These are phyloP conservation scores for Eumeta japonica DNA, from an alignment of 1,140 invertebrate species.

Conservation along the genomic window DNA sequence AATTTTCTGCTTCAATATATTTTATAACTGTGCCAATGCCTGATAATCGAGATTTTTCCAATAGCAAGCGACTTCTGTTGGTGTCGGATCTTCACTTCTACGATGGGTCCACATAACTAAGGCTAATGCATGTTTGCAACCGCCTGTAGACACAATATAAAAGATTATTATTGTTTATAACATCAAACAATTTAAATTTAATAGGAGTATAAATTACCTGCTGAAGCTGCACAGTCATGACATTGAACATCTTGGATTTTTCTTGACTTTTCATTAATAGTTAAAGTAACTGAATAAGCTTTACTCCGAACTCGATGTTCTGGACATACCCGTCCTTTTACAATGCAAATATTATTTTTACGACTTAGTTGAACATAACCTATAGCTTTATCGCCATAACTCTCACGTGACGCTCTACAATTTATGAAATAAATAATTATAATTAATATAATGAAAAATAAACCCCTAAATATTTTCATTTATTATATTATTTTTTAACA, in stretches of 20 bases:
- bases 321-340: too few relatives aligned
- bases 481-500: too few relatives aligned
- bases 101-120: slow-evolving; percentile 32
- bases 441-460: too few relatives aligned
- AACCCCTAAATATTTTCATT: too few relatives aligned
- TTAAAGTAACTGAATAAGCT: slow-evolving; percentile 1
- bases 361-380: too few relatives aligned
- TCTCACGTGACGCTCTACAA: too few relatives aligned
- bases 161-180: slow-evolving; percentile 1
- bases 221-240: slow-evolving; percentile 1
- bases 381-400: too few relatives aligned
- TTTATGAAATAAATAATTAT: too few relatives aligned
- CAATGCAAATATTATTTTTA: too few relatives aligned
- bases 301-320: too few relatives aligned
- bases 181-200: slow-evolving; percentile 1
- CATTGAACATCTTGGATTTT: slow-evolving; percentile 1
- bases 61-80: slow-evolving; percentile 24
- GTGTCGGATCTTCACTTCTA: slow-evolving; percentile 25
- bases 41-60: slow-evolving; percentile 19
- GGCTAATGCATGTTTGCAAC: slow-evolving; percentile 34
- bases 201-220: slow-evolving; percentile 1
- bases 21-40: slow-evolving; percentile 12
- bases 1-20: slow-evolving; percentile 7
- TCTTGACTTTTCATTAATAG: slow-evolving; percentile 1
- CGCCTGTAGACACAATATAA: slow-evolving; percentile 10